These are phyloP conservation scores for Parapsyche elsis DNA, from an alignment of 1,140 invertebrate species.

Conservation along the genomic window DNA sequence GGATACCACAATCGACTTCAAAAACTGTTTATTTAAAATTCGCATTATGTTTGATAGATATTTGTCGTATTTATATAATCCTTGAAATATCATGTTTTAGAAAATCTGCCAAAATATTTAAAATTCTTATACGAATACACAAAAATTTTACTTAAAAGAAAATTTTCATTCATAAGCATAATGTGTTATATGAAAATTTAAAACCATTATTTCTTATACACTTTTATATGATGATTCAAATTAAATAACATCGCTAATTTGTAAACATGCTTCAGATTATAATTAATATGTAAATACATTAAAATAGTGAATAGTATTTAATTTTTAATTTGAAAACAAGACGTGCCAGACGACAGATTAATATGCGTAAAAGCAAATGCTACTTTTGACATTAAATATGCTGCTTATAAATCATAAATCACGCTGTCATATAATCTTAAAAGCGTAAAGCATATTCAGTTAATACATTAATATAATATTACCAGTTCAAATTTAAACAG, in stretches of 20 bases:
- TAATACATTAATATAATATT: neutral
- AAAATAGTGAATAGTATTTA: too few relatives aligned
- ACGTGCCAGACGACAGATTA: neutral
- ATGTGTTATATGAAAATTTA: too few relatives aligned
- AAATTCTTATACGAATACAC: too few relatives aligned
- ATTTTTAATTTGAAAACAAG: neutral
- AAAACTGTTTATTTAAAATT: slow-evolving; percentile 9
- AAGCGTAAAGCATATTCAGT: neutral
- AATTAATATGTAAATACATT: too few relatives aligned
- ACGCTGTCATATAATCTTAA: neutral
- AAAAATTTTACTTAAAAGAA: too few relatives aligned
- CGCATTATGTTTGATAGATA: neutral
- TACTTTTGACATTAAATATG: neutral
- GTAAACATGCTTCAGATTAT: too few relatives aligned
- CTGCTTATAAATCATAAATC: slow-evolving; percentile 2
- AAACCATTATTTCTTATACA: too few relatives aligned
- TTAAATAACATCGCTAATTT: too few relatives aligned
- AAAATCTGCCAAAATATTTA: too few relatives aligned
- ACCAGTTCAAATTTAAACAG: neutral
- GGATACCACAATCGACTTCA: slow-evolving; percentile 27
- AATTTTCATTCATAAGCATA: too few relatives aligned
- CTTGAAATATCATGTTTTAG: neutral
- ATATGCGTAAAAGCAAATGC: neutral
- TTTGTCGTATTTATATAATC: slow-evolving; percentile 4
- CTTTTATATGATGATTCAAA: too few relatives aligned